phyloP scores from a whole-genome alignment of 2,113 vertebrate genomes.

The Tetrax tetrax region DNA sequence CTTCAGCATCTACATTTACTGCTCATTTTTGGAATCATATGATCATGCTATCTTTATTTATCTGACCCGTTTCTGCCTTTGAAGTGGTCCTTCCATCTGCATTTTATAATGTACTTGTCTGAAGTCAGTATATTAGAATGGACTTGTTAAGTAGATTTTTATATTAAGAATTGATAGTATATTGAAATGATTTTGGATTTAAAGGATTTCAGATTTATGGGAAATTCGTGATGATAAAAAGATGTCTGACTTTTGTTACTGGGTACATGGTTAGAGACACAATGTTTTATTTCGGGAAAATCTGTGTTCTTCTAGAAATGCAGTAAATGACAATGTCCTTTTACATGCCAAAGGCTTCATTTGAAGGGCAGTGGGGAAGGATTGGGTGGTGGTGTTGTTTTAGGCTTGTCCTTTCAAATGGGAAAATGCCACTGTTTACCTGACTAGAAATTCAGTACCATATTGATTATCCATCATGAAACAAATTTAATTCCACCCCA shows the following conservation, averaged over 20 bases:
- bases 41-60: not conserved
- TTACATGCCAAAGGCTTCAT: not conserved
- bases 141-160: not conserved
- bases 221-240: not conserved
- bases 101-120: not conserved
- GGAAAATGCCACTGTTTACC: not conserved
- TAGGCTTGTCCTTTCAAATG: not conserved
- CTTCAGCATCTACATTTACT: not conserved
- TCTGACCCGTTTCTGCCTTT: not conserved
- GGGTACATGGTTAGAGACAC: not conserved
- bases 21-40: not conserved
- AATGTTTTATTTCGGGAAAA: not conserved
- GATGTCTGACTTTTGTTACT: not conserved
- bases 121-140: not conserved
- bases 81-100: not conserved
- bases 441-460: not conserved
- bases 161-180: not conserved
- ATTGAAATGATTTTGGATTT: slow-evolving; percentile 2
- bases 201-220: not conserved
- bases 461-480: slow-evolving; percentile 17
- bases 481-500: not conserved
- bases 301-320: not conserved
- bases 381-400: not conserved
- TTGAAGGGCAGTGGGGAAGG: not conserved
- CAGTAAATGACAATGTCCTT: not conserved